Evolutionary conservation across 1,140 invertebrate genomes (phyloP), one percentile per base, ranked within the genome.

Genomic region (Thereuonema tuberculata): DNA sequence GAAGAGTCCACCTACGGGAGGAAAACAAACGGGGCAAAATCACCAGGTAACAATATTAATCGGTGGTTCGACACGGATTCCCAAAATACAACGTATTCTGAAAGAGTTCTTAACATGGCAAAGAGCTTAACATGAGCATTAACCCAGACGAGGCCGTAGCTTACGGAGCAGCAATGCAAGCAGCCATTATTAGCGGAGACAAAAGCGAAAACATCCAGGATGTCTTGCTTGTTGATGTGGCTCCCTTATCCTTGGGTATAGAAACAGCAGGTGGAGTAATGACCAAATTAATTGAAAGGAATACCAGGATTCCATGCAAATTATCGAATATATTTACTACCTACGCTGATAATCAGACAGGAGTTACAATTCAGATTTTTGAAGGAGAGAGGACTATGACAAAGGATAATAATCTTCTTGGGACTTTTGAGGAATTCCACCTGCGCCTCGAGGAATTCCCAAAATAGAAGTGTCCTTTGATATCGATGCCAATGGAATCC

Each of bases 381-480:
- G 79, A 80, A 64, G 78, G 78, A 58, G 78, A 80, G 67, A 69
- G 78, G 59, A 71, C 75, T 20, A 77, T 80, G 74, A 79, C 78
- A 56, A 78, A 78, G 63, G 77, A 80, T 65, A 80, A 80, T 68
- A 69, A 80, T 63, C 64, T 74, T n/a, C 67, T 80, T 0, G 78
- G 78, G 26, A 78, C 76, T 60, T 81, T 80, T 64, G 77, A 79
- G 79, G 77, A 20, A 80, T 81, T 62, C 77, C 78, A 24, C 76
- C 77, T 23, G 75, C 76, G 14, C 77, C 77, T 83, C 67, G 77
- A 55, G 79, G 78, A 25, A 71, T 76, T 2, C 77, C 77, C 23
- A 75, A 80, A 63, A 76, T 62, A 1, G 69, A 68, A 63, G 73
- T 81, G 3, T 80, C 78, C 17, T 81, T 82, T 65, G 37, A n/a